Conservation (phyloP, 2,797 vertebrate genomes). For the Lepus oiostolus region DNA sequence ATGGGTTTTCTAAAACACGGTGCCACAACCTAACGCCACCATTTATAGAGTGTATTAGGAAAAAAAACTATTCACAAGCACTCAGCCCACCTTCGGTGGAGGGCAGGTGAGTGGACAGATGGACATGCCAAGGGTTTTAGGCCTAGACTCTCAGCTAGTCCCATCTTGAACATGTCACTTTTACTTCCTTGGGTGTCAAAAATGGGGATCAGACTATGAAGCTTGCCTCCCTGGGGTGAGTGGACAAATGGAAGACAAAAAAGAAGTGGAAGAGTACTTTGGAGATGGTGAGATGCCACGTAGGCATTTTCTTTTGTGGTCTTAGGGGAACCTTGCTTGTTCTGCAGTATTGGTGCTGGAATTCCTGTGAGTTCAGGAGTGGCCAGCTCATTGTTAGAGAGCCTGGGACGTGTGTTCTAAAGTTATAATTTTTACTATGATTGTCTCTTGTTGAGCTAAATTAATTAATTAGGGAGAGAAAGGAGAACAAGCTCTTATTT, state of each 20-base stretch:
- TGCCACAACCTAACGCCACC: conserved; percentile 15
- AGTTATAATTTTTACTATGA: conserved; percentile 60
- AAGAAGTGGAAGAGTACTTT: not conserved
- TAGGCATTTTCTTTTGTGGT: conserved; percentile 14
- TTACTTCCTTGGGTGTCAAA: conserved; percentile 42
- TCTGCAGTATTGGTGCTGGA: not conserved
- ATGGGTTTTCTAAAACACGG: conserved; percentile 49
- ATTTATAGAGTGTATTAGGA: not conserved
- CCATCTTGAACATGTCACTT: conserved; percentile 37
- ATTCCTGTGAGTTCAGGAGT: conserved; percentile 32
- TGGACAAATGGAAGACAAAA: not conserved
- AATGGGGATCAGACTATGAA: not conserved
- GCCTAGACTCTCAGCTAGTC: conserved; percentile 12
- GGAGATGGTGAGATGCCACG: not conserved
- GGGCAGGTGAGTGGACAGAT: not conserved
- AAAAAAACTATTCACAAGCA: not conserved
- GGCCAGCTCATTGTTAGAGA: not conserved
- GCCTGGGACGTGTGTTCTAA: not conserved
- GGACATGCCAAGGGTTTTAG: conserved; percentile 29
- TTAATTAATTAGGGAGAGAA: not conserved
- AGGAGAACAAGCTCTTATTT: not conserved
- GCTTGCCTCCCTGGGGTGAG: conserved; percentile 34
- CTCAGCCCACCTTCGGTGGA: not conserved
- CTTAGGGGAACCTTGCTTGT: conserved; percentile 32
- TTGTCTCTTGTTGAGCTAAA: not conserved